A percentile compares a stretch with the other conserved stretches of the same genome.
These are phyloP conservation scores for Zelostemma sp. DNA, from an alignment of 1,140 invertebrate species.

Conservation along the genomic window DNA sequence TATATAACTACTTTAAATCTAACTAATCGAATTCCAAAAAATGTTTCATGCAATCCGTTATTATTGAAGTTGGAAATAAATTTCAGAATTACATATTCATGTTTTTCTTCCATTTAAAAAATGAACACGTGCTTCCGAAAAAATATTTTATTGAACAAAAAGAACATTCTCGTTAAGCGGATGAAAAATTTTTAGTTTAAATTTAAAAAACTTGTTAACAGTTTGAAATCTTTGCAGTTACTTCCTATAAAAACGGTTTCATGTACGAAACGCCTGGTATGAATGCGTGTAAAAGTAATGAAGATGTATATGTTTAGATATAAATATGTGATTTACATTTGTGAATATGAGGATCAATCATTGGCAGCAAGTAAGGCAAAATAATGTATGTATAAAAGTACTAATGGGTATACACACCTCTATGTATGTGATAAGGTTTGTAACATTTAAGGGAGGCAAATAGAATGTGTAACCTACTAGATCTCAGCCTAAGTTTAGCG, in stretches of 20 bases:
- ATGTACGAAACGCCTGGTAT: conserved; percentile 1
- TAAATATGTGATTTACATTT: conserved; percentile 64
- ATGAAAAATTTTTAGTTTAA: neutral
- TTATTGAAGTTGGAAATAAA: too few relatives aligned
- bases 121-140: too few relatives aligned
- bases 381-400: conserved; percentile 62
- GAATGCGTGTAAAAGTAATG: conserved; percentile 23
- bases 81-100: too few relatives aligned
- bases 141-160: too few relatives aligned
- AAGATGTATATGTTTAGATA: conserved; percentile 55
- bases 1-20: too few relatives aligned
- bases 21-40: too few relatives aligned
- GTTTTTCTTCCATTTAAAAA: too few relatives aligned
- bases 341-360: conserved; percentile 62
- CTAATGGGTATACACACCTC: conserved; percentile 51
- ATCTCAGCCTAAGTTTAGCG: conserved; percentile 67
- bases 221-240: too few relatives aligned
- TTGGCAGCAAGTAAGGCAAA: conserved; percentile 57
- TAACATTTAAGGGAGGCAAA: conserved; percentile 58
- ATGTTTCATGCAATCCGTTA: too few relatives aligned
- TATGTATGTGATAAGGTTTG: conserved; percentile 67
- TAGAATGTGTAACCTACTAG: conserved; percentile 65
- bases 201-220: too few relatives aligned
- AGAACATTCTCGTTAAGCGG: too few relatives aligned
- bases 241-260: too few relatives aligned